Conservation (phyloP, 2,113 vertebrate species). For the Takifugu bimaculatus region DNA sequence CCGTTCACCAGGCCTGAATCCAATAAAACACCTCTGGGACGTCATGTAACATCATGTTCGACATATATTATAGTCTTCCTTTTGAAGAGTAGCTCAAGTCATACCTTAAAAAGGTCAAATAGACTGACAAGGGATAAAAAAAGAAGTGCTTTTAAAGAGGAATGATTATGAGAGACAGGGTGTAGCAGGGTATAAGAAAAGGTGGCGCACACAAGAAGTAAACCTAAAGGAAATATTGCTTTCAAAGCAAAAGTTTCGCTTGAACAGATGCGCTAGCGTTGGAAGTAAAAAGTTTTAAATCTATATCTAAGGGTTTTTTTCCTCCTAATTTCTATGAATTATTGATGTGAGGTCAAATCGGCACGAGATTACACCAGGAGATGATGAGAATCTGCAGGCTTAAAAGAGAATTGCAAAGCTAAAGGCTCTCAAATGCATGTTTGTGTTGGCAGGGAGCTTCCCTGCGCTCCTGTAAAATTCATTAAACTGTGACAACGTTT, state of each 20-base stretch:
- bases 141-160: not conserved
- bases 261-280: constrained; percentile 39
- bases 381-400: constrained; percentile 36
- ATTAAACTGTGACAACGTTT: not conserved
- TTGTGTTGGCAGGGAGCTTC: constrained; percentile 13
- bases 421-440: constrained; percentile 8
- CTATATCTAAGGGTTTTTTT: constrained; percentile 27
- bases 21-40: no score
- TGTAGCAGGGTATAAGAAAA: not conserved
- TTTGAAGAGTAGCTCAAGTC: no score
- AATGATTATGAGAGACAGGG: not conserved
- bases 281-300: constrained; percentile 44
- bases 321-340: constrained; percentile 48
- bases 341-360: constrained; percentile 61
- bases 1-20: no score
- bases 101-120: no score
- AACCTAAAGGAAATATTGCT: constrained; percentile 3
- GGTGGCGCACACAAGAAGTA: not conserved
- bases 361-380: constrained; percentile 46
- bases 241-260: constrained; percentile 27
- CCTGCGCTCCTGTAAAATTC: constrained; percentile 3
- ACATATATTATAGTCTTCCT: no score
- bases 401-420: constrained; percentile 52
- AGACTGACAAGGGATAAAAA: not conserved
- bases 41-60: no score